A percentile compares a stretch with the other conserved stretches of the same genome.
These are phyloP conservation scores for Oncorhynchus nerka DNA, from an alignment of 2,113 vertebrate species.

Conservation along the genomic window DNA sequence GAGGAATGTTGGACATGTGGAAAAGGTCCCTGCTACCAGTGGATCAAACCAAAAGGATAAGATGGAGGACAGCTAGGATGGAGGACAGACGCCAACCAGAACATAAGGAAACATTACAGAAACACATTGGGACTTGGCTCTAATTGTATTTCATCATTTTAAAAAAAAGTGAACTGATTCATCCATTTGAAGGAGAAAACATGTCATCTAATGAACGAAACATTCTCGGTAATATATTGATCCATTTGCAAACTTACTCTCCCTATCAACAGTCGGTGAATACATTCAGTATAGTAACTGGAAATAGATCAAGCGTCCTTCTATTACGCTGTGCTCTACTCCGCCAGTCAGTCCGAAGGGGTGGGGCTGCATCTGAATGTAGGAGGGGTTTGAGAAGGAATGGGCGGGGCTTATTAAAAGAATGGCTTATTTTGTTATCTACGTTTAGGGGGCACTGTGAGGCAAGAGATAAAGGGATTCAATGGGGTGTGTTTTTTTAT, in stretches of 20 bases:
- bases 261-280: constrained; percentile 47
- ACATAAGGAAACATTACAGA: constrained; percentile 56
- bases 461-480: not conserved
- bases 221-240: constrained; percentile 48
- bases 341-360: constrained; percentile 53
- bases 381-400: constrained; percentile 57
- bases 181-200: constrained; percentile 53
- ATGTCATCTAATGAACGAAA: constrained; percentile 45
- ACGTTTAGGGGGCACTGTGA: constrained; percentile 2
- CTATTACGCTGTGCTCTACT: constrained; percentile 55
- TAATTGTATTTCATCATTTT: constrained; percentile 49
- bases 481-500: constrained; percentile 49
- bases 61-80: constrained; percentile 35
- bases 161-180: constrained; percentile 43
- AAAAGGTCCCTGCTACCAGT: constrained; percentile 35
- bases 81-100: constrained; percentile 43
- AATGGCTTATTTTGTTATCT: constrained; percentile 29
- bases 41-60: constrained; percentile 39
- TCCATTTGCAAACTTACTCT: constrained; percentile 47
- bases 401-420: constrained; percentile 38
- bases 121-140: constrained; percentile 64
- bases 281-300: constrained; percentile 36
- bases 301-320: constrained; percentile 32
- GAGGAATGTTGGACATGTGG: constrained; percentile 34
- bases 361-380: constrained; percentile 69